Base-by-base conservation (phyloP, 2,797 vertebrate genomes). In the Lerista edwardsae region DNA sequence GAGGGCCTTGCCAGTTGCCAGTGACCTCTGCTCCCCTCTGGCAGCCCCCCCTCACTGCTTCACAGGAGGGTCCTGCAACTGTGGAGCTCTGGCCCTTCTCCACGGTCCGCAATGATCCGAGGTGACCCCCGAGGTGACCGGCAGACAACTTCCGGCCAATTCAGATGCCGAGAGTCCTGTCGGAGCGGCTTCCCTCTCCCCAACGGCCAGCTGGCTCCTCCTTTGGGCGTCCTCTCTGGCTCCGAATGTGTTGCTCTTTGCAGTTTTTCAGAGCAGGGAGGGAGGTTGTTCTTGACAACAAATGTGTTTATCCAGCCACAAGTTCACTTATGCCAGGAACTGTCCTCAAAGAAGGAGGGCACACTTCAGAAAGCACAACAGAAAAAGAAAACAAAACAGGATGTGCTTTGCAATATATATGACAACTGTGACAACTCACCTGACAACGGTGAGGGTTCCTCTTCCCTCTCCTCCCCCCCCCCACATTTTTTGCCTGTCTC, bases 221-320 rank as follows among this genome's bases (percentile, higher is more conserved):
- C 84, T 78, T 61, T 55, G 69, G 6, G 57, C 31, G 71, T 81
- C 82, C 51, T 84, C 74, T 23, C 59, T 62, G 71, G 8, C 2
- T 17, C 15, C 23, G 47, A 3, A 25, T 39, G 11, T 55, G 19
- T 31, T 55, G 79, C 10, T 29, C 79, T 47, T 68, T 61, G 78
- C 62, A 80, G 31, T n/a, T 82, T 72, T 47, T 34, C n/a, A 2
- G 15, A 68, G 14, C 69, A 75, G 61, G 29, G 19, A 47, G 39
- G 1, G 9, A 39, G 29, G 14, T 55, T 68, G n/a, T n/a, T 75
- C 44, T 14, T 31, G 23, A 51, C 72, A 21, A 25, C 36, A 69
- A 75, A 69, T 75, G 34, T 47, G 9, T 71, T 65, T 77, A 75
- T 31, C 64, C 82, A 75, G 64, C 57, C n/a, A n/a, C 57, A n/a